phyloP scores from a whole-genome alignment of 2,797 vertebrate species.

The Silurus aristotelis region DNA sequence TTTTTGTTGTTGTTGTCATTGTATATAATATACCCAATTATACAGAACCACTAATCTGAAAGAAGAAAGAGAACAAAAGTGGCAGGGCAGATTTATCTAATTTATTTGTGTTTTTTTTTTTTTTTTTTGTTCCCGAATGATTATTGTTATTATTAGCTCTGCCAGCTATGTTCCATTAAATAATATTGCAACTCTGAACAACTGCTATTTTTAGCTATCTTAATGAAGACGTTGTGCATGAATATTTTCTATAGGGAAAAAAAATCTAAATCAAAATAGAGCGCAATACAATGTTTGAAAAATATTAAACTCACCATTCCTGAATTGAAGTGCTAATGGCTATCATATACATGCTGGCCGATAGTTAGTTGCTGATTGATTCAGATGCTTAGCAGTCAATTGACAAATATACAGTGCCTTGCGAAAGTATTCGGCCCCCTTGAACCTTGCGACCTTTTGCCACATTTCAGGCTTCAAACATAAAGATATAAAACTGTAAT shows the following conservation, averaged over 20 bases:
- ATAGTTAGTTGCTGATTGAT: too few relatives aligned
- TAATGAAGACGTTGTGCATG: constrained; percentile 3
- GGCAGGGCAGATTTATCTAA: background rate
- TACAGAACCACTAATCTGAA: background rate
- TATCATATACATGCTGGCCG: background rate
- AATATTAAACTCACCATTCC: background rate
- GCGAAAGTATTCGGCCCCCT: too few relatives aligned
- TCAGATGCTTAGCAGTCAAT: background rate
- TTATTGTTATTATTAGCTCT: constrained; percentile 15
- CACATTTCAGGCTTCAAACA: too few relatives aligned
- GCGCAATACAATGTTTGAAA: background rate
- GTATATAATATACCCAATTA: background rate
- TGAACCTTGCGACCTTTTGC: too few relatives aligned
- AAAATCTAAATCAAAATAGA: background rate
- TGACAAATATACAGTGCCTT: background rate
- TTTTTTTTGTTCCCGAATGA: background rate
- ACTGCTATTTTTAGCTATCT: background rate
- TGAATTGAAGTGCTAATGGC: background rate
- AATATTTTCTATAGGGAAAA: background rate
- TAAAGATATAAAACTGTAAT: too few relatives aligned
- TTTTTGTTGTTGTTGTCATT: background rate
- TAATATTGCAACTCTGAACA: constrained; percentile 7
- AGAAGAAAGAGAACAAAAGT: background rate
- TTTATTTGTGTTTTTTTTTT: too few relatives aligned
- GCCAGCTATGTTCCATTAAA: constrained; percentile 11